Evolutionary conservation across 2,888 invertebrate species (phyloP).

Genomic region (Belgica antarctica): DNA sequence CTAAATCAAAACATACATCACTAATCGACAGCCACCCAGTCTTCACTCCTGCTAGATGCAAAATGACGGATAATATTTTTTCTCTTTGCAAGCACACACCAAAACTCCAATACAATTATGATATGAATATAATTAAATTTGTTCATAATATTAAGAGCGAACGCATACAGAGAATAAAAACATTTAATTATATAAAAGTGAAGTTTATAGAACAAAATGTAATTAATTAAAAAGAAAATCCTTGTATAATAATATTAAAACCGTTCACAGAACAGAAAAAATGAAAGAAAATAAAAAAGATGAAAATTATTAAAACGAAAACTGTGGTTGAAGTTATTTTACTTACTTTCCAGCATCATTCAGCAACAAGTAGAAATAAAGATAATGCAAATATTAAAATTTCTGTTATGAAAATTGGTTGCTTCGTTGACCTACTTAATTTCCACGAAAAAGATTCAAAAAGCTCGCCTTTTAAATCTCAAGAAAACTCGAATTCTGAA

Average conservation of each 20-base stretch:
- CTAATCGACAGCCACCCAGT: no score
- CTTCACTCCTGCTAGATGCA: no score
- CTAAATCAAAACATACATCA: no score
- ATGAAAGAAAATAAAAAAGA: background rate
- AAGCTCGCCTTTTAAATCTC: no score
- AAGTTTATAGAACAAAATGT: constrained; percentile 25
- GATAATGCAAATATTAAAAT: no score
- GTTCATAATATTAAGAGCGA: background rate
- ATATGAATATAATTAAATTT: constrained; percentile 23
- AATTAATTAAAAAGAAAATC: constrained; percentile 16
- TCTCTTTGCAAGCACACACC: background rate
- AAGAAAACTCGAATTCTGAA: no score
- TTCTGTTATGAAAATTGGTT: no score
- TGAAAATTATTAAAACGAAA: constrained; percentile 21
- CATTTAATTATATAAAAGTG: background rate
- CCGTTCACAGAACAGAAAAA: constrained; percentile 13
- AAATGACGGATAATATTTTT: background rate
- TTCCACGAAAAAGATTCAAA: no score
- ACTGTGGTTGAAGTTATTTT: background rate
- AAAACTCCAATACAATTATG: background rate
- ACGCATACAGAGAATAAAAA: background rate
- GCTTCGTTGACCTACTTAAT: no score
- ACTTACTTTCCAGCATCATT: background rate
- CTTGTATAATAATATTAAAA: constrained; percentile 10
- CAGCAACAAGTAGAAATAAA: background rate